These are phyloP conservation scores for Oncorhynchus masou DNA, from an alignment of 2,113 vertebrate genomes.

Conservation along the genomic window DNA sequence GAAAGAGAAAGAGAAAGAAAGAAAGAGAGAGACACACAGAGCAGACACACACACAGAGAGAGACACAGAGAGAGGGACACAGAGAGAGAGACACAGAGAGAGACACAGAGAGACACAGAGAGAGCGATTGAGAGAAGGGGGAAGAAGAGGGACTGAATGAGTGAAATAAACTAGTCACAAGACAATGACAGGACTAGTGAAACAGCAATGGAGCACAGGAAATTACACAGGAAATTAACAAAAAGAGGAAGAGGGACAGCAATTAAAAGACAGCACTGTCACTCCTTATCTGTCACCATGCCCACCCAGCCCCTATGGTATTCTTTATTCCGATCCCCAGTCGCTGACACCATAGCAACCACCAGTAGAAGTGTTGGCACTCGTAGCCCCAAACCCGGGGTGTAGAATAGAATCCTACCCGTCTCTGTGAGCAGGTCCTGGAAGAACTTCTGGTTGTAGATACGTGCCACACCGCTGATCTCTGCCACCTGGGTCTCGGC, in stretches of 20 bases:
- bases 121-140: background rate
- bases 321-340: no score
- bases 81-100: conserved; percentile 6
- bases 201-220: background rate
- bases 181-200: background rate
- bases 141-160: background rate
- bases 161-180: background rate
- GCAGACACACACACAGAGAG: no score
- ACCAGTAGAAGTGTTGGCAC: no score
- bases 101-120: background rate
- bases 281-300: conserved; percentile 8
- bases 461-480: conserved; percentile 92
- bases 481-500: conserved; percentile 85
- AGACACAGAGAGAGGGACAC: background rate
- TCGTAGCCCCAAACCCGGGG: no score
- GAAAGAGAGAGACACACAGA: no score
- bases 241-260: background rate
- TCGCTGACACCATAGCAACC: no score
- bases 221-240: conserved; percentile 33
- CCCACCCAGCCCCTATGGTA: background rate
- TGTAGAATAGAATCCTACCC: conserved; percentile 67
- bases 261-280: background rate
- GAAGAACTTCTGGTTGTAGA: conserved; percentile 98
- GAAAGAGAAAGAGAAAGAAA: background rate
- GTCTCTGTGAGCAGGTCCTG: conserved; percentile 85